Evolutionary conservation across 2,888 invertebrate genomes (phyloP), one percentile per base, ranked within the genome.

Genomic region (Microdon myrmicae): DNA sequence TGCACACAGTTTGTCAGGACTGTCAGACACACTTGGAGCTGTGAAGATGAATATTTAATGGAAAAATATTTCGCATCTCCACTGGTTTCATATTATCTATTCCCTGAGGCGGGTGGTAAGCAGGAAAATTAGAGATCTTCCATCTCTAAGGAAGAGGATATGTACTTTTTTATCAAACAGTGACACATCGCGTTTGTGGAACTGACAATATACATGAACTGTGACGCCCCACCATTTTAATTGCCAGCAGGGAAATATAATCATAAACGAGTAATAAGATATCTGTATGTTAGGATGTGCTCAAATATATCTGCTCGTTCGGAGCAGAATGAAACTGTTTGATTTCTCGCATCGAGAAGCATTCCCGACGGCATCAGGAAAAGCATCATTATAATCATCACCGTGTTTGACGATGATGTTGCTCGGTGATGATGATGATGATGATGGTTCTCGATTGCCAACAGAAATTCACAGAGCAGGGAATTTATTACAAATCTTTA

Each of bases 71-170:
- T n/a, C n/a, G n/a, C n/a, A 17, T 43, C 44, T 44, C 23, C 22
- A 26, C 12, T 13, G 13, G 51, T 51, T 53, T 53, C 23, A 34
- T 22, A n/a, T n/a, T n/a, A 64, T 64, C 51, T 45, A 53, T 64
- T 64, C 26, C n/a, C 25, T 9, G 19, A 29, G 45, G 12, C 32
- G 22, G 34, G 28, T 26, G 16, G 28, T 3, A 19, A 7, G 8
- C 7, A 14, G 9, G 25, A 8, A 43, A 37, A 23, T 39, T 22
- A 47, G 10, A 37, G n/a, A n/a, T n/a, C n/a, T n/a, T n/a, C n/a
- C n/a, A n/a, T n/a, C n/a, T n/a, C n/a, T n/a, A n/a, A 32, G 16
- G 8, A 29, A 4, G 22, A 43, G 2, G 4, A 37, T 3, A 23
- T 14, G n/a, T n/a, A n/a, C n/a, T n/a, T n/a, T n/a, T n/a, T n/a